Evolutionary conservation across 2,888 invertebrate genomes (phyloP), one percentile per base, ranked within the genome.

Genomic region (Meghimatium bilineatum): DNA sequence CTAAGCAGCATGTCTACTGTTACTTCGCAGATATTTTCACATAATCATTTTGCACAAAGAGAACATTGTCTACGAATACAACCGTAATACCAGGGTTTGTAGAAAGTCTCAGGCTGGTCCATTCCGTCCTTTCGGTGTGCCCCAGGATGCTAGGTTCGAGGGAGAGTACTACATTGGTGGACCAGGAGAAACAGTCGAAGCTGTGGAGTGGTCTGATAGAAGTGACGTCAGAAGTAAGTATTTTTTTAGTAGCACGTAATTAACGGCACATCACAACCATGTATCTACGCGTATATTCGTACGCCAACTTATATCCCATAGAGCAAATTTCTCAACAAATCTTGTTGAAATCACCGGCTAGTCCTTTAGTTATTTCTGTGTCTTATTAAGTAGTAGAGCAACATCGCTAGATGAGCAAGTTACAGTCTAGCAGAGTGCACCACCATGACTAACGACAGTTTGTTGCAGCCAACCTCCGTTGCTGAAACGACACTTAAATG

Each of bases 171-270:
- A 85, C 75, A 78, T 89, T 20, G 89, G 89, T 2, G 89, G 89
- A 0, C 89, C 88, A 20, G 87, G 87, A 1, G 89, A 89, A 77
- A 74, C 74, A 14, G 84, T 88, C 38, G 85, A 84, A 34, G 87
- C 85, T 14, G 86, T 87, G 44, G 87, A 89, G 72, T 89, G 89
- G 89, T 88, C 88, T 8, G 89, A 89, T 78, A 85, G 88, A 26
- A 85, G 87, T 38, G 86, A 87, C 0, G 74, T 83, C 38, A 84
- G 83, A 56, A 77, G 77, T 78, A 38, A 78, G 83, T 81, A n/a
- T 1, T 26, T n/a, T 63, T 8, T 2, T 17, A n/a, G 26, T 63
- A 63, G n/a, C n/a, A 63, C 60, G n/a, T 5, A n/a, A 63, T n/a
- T 63, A 63, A 17, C 12, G 56, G 12, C 49, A 49, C 49, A 49